Base-by-base conservation (phyloP, 2,888 invertebrate species). In the Tipula helvola region DNA sequence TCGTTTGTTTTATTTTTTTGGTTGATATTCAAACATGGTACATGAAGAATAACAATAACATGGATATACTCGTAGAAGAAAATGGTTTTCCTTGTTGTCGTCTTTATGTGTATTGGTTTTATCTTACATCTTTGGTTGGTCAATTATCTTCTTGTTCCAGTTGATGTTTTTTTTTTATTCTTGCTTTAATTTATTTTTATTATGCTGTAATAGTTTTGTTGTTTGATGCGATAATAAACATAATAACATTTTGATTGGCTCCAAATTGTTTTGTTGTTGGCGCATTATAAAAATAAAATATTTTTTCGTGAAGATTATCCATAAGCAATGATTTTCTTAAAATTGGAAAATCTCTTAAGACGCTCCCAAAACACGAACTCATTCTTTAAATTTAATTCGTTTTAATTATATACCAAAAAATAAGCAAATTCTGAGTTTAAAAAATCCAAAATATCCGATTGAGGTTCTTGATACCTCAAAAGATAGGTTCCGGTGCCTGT, bases 181-280 rank as follows among this genome's bases (percentile, higher is more conserved):
- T 71, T 8, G 71, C 71, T 71, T 71, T 71, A 71, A 71, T 71
- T 71, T 71, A 71, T 28, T 71, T 71, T 71, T 71, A 71, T 71
- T 71, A 71, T 71, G 71, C 71, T 71, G 71, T 71, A 71, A 71
- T 71, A 71, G 71, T 71, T 71, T 71, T 71, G 71, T 71, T 71
- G 71, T 71, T 71, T 71, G 71, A 71, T 71, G 71, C 28, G 71
- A 71, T 71, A 71, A 71, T 71, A 71, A 71, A 71, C 71, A 71
- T 71, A 71, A 71, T 71, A 71, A 71, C 71, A 28, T 71, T 71
- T 71, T 71, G 71, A 71, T 71, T 71, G 71, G 71, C 71, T 71
- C 71, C 71, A 71, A 71, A 71, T 71, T 71, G 71, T 71, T 71
- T 71, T 71, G 71, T 71, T 71, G 18, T 71, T 71, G 8, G 18